phyloP scores from a whole-genome alignment of 2,797 vertebrate genomes.

The Thripadectes ignobilis region DNA sequence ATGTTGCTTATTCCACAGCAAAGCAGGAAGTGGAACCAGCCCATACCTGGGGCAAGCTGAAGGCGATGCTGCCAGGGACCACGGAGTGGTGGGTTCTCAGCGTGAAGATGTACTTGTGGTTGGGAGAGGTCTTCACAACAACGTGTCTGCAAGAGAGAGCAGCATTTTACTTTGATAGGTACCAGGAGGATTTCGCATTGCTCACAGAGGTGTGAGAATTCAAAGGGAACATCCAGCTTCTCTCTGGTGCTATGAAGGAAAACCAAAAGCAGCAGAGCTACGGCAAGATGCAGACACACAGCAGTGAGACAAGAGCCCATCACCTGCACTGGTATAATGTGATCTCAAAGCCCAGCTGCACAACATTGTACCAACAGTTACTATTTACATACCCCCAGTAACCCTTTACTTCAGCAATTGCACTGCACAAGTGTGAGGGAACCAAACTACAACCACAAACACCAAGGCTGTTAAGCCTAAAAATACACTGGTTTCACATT shows the following conservation, averaged over 20 bases:
- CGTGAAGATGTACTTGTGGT: constrained; percentile 89
- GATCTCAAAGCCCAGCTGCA: not conserved
- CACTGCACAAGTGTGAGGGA: not conserved
- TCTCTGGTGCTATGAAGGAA: not conserved
- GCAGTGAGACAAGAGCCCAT: not conserved
- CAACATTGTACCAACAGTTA: not conserved
- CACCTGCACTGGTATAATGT: accelerated
- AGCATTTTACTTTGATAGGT: not conserved
- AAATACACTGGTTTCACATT: not conserved
- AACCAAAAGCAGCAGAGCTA: not conserved
- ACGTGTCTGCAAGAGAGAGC: constrained; percentile 82
- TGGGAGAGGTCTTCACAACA: constrained; percentile 85
- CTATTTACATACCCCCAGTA: not conserved
- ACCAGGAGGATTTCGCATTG: not conserved
- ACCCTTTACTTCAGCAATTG: not conserved
- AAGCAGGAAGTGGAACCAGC: not conserved
- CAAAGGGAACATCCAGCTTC: not conserved
- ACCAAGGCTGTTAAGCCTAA: not conserved
- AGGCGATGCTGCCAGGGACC: constrained; percentile 84
- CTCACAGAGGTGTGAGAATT: not conserved
- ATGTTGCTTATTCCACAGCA: not conserved
- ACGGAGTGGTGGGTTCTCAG: constrained; percentile 85
- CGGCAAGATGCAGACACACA: accelerated
- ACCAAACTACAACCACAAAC: not conserved
- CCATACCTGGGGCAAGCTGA: constrained; percentile 93